Percentiles rank a stretch among this genome's conserved stretches.
Conservation (phyloP, 2,888 invertebrate species). For the Cinara cedri region DNA sequence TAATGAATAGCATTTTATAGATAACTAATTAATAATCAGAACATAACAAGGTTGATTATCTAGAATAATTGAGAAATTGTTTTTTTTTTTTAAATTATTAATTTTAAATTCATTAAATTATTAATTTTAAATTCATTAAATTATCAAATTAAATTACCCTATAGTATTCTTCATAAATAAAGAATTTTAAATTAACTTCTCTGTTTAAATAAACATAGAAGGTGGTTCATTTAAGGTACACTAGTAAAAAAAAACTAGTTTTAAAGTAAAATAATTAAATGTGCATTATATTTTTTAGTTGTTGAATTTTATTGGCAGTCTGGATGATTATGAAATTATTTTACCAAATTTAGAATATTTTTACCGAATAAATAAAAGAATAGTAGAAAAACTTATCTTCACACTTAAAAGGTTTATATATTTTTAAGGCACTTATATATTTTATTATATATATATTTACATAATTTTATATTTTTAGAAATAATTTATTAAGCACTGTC, state of each 20-base stretch:
- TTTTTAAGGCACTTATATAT: background rate
- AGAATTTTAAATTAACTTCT: no score
- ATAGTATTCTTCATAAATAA: no score
- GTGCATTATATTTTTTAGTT: slow-evolving; percentile 50
- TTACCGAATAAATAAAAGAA: slow-evolving; percentile 64
- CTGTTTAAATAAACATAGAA: no score
- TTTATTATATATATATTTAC: slow-evolving; percentile 61
- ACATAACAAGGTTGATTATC: background rate
- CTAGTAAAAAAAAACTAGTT: no score
- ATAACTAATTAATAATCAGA: no score
- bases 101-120: background rate
- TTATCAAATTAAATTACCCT: background rate
- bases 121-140: background rate
- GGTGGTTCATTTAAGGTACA: no score
- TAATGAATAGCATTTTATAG: no score
- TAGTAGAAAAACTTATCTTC: slow-evolving; percentile 65
- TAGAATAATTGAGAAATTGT: background rate
- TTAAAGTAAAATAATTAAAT: no score
- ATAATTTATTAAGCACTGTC: slow-evolving; percentile 68
- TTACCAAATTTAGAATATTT: slow-evolving; percentile 68
- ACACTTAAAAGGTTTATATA: slow-evolving; percentile 66
- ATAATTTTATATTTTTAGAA: slow-evolving; percentile 54
- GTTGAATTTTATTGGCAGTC: slow-evolving; percentile 58
- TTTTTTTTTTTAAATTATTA: no score
- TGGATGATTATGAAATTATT: slow-evolving; percentile 58